A percentile compares a stretch with the other conserved stretches of the same genome.
These are phyloP conservation scores for Corythornis cristatus DNA, from an alignment of 2,113 vertebrate species.

Conservation along the genomic window DNA sequence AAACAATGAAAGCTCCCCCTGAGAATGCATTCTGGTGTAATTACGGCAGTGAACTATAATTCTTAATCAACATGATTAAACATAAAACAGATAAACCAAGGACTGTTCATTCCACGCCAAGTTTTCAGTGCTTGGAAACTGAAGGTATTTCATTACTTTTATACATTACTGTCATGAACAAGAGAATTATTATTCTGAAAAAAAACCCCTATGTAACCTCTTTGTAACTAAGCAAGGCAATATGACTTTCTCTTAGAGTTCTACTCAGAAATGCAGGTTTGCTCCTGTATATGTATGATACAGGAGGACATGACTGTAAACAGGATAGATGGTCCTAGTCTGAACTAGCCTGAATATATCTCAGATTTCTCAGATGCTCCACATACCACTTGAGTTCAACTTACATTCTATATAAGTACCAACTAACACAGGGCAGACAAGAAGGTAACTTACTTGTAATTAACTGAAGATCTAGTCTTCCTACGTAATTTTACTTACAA, in stretches of 20 bases:
- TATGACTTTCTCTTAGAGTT: not conserved
- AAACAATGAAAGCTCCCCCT: not conserved
- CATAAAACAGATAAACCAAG: not conserved
- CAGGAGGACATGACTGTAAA: not conserved
- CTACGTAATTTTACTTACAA: not conserved
- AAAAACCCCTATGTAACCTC: not conserved
- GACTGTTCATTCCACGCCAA: not conserved
- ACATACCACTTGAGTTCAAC: not conserved
- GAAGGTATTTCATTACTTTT: not conserved
- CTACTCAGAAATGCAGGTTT: not conserved
- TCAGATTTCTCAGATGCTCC: not conserved
- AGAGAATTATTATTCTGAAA: not conserved
- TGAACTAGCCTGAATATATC: not conserved
- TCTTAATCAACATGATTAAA: not conserved
- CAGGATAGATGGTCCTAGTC: rapidly evolving
- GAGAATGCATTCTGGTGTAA: not conserved
- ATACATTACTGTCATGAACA: not conserved
- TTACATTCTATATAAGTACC: rapidly evolving
- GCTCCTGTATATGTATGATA: not conserved
- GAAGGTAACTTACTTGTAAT: not conserved
- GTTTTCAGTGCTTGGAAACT: not conserved
- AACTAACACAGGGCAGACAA: not conserved
- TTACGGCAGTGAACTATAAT: not conserved
- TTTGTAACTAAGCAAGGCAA: not conserved
- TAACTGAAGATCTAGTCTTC: not conserved